Evolutionary conservation across 2,888 invertebrate genomes (phyloP).

Genomic region (Drosophila bunnanda): DNA sequence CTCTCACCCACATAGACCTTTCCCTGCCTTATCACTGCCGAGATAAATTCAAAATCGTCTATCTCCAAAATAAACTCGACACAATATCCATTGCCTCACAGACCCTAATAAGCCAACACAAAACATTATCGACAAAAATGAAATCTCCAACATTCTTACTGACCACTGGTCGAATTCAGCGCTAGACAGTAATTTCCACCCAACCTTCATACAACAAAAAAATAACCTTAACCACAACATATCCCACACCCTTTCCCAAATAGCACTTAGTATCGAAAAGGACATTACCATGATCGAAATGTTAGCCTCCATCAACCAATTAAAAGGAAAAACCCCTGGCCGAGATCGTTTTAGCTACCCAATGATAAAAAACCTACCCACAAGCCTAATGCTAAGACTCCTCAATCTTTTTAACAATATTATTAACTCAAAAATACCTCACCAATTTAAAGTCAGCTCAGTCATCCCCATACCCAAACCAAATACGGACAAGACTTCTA

Average conservation of each 20-base stretch:
- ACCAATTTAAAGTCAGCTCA: slow-evolving; percentile 38
- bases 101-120: slow-evolving; percentile 18
- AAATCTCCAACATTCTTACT: slow-evolving; percentile 17
- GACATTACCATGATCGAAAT: no score
- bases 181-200: slow-evolving; percentile 1
- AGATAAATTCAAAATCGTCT: slow-evolving; percentile 5
- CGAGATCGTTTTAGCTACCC: no score
- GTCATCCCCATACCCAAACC: slow-evolving; percentile 45
- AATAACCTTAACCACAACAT: no score
- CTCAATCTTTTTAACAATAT: slow-evolving; percentile 35
- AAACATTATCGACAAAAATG: slow-evolving; percentile 10
- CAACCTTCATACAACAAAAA: slow-evolving; percentile 14
- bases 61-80: slow-evolving; percentile 13
- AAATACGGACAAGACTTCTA: not conserved
- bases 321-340: no score
- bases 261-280: no score
- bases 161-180: slow-evolving; percentile 12
- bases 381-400: slow-evolving; percentile 9
- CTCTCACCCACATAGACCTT: slow-evolving; percentile 8
- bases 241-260: no score
- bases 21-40: slow-evolving; percentile 13
- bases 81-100: slow-evolving; percentile 20
- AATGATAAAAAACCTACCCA: no score
- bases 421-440: slow-evolving; percentile 14
- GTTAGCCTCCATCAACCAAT: no score